A percentile compares a stretch with the other conserved stretches of the same genome.
These are phyloP conservation scores for Chymomyza amoena DNA, from an alignment of 2,888 invertebrate genomes.

Conservation along the genomic window DNA sequence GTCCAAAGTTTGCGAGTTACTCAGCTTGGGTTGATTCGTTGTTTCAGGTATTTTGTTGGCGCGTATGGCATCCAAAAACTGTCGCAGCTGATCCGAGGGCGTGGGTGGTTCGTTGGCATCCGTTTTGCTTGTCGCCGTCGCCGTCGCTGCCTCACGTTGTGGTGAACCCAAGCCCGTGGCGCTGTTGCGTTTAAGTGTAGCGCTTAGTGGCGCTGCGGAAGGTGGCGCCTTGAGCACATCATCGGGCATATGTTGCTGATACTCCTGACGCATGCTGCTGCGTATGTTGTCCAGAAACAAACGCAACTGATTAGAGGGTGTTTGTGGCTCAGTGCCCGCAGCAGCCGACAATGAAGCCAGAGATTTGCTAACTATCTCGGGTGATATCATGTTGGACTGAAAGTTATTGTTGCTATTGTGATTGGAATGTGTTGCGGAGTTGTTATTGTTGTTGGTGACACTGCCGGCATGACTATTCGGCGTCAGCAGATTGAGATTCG, in stretches of 20 bases:
- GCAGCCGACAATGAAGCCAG: conserved; percentile 69
- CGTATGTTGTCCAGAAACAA: conserved; percentile 78
- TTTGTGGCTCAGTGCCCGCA: conserved; percentile 70
- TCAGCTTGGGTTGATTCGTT: conserved; percentile 71
- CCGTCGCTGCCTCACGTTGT: conserved; percentile 5
- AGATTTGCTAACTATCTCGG: conserved; percentile 76
- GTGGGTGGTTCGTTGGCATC: conserved; percentile 67
- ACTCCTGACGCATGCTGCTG: conserved; percentile 77
- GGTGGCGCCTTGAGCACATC: conserved; percentile 65
- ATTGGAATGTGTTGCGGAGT: neutral
- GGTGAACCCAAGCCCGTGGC: conserved; percentile 2
- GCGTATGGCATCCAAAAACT: conserved; percentile 78
- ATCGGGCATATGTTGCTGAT: conserved; percentile 76
- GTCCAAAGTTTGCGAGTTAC: conserved; percentile 71
- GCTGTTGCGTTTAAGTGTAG: conserved; percentile 42
- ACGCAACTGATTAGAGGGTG: conserved; percentile 77
- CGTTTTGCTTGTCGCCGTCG: conserved; percentile 29
- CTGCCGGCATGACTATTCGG: conserved; percentile 25
- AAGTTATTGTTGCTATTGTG: conserved; percentile 48
- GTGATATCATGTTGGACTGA: conserved; percentile 74
- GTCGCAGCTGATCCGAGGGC: conserved; percentile 78
- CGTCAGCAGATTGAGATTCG: conserved; percentile 54
- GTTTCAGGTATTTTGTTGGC: conserved; percentile 77
- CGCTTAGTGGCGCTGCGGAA: conserved; percentile 8
- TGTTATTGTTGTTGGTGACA: conserved; percentile 34